phyloP scores from a whole-genome alignment of 2,797 vertebrate species.

The Crax fasciolata region DNA sequence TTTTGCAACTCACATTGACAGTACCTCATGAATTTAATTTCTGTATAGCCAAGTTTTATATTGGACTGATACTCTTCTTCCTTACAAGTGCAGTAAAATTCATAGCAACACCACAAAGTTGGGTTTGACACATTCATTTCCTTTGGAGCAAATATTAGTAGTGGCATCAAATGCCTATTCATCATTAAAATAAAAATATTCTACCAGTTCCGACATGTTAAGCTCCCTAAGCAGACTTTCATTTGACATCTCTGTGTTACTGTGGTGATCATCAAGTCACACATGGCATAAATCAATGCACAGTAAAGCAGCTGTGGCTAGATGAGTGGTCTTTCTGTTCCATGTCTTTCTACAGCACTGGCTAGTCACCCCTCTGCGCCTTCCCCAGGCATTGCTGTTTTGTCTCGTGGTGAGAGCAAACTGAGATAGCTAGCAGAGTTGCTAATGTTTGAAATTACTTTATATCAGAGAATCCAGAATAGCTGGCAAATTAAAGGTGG shows the following conservation, averaged over 20 bases:
- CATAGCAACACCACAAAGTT: background rate
- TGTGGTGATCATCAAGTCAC: background rate
- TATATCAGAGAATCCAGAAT: background rate
- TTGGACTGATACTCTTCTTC: slow-evolving; percentile 6
- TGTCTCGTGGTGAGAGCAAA: background rate
- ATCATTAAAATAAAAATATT: background rate
- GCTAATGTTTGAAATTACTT: background rate
- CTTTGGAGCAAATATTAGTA: background rate
- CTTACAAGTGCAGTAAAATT: slow-evolving; percentile 52
- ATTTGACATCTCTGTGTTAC: background rate
- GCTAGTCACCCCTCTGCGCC: background rate
- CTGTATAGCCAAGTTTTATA: background rate
- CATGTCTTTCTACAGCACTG: background rate
- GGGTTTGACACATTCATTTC: slow-evolving; percentile 27
- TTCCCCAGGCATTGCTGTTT: background rate
- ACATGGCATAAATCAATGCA: background rate
- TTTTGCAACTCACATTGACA: background rate
- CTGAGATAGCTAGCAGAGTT: background rate
- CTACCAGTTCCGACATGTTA: background rate
- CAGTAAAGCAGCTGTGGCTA: background rate
- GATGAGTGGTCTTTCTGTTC: background rate
- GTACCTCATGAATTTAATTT: background rate
- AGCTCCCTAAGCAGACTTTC: background rate
- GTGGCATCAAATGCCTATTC: background rate
- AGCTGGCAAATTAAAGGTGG: background rate